Evolutionary conservation across 2,888 invertebrate species (phyloP).

Genomic region (Ethmia dodecea): DNA sequence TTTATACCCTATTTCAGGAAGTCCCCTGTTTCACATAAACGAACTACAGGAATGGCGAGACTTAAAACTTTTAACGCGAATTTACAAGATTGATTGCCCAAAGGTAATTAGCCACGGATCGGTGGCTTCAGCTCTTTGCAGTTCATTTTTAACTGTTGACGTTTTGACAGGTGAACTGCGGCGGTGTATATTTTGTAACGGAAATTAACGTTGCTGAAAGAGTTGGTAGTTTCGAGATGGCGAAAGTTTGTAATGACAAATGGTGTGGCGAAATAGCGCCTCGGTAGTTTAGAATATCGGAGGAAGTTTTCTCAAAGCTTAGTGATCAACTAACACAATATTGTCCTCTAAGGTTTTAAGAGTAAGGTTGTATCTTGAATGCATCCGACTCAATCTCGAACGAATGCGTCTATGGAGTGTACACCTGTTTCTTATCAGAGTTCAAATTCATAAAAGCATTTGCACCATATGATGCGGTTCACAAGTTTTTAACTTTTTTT

Average conservation of each 20-base stretch:
- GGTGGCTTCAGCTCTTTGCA: constrained; percentile 35
- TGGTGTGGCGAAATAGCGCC: constrained; percentile 5
- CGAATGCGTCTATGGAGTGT: no score
- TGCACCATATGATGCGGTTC: no score
- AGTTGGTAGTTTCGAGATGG: constrained; percentile 3
- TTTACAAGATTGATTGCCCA: constrained; percentile 45
- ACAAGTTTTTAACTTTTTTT: no score
- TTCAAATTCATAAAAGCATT: no score
- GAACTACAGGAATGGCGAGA: constrained; percentile 9
- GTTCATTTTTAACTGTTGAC: constrained; percentile 52
- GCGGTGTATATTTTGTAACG: constrained; percentile 27
- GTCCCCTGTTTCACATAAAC: constrained; percentile 1
- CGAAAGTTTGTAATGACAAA: constrained; percentile 15
- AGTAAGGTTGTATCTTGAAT: no score
- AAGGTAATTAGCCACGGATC: constrained; percentile 49
- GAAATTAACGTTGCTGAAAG: constrained; percentile 30
- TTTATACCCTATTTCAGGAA: not conserved
- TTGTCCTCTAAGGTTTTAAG: no score
- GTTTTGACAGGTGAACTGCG: constrained; percentile 40
- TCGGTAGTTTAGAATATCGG: no score
- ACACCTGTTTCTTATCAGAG: no score
- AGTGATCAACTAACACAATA: no score
- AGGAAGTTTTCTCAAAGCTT: no score
- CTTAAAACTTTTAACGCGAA: constrained; percentile 16
- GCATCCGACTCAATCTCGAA: no score